Percentiles rank a stretch among this genome's conserved stretches.
phyloP scores from a whole-genome alignment of 2,888 invertebrate species.

The Bibio marci region DNA sequence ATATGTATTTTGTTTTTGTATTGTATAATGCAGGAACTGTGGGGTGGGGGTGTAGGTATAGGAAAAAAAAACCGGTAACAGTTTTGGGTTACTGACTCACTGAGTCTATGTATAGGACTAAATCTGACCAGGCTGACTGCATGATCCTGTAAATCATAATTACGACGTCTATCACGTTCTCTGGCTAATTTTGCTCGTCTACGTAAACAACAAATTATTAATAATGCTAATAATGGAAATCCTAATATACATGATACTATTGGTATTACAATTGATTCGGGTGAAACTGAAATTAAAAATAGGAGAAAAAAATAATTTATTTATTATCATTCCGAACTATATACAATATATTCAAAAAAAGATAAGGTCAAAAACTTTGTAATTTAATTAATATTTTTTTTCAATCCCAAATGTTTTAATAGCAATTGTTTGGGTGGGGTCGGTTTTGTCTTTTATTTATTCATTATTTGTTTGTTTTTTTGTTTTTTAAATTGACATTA shows the following conservation, averaged over 20 bases:
- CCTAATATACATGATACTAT: slow-evolving; percentile 82
- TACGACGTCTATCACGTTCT: slow-evolving; percentile 63
- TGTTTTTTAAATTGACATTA: no score
- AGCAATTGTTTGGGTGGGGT: no score
- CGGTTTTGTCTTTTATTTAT: no score
- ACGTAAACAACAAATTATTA: slow-evolving; percentile 73
- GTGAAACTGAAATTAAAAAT: slow-evolving; percentile 47
- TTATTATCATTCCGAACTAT: not conserved
- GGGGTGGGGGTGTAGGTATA: no score
- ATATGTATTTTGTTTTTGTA: no score
- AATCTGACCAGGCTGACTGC: slow-evolving; percentile 66
- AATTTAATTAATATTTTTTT: not conserved
- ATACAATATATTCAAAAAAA: no score
- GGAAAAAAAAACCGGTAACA: no score
- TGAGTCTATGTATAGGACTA: slow-evolving; percentile 53
- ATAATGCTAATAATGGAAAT: slow-evolving; percentile 68
- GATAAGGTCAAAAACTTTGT: no score
- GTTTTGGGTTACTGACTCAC: slow-evolving; percentile 34
- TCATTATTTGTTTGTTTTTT: no score
- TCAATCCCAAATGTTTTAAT: not conserved
- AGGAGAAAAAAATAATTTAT: not conserved
- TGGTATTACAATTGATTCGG: slow-evolving; percentile 74
- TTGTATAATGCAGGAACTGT: no score
- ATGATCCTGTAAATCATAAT: slow-evolving; percentile 67
- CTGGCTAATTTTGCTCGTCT: slow-evolving; percentile 69